Evolutionary conservation across 2,888 invertebrate species (phyloP).

Genomic region (Conchocele bisecta): DNA sequence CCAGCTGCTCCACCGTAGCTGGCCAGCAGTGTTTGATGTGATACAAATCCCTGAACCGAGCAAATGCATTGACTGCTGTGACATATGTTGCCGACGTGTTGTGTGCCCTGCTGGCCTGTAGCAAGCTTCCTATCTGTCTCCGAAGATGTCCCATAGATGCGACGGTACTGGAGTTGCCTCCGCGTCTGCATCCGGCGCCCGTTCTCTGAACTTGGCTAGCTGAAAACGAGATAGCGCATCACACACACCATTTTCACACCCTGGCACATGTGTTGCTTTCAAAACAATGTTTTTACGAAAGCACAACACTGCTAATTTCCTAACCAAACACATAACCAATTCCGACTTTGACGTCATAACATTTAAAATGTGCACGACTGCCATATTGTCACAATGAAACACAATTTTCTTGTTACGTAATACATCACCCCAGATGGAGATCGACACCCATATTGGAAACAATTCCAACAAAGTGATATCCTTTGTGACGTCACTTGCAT

Average conservation of each 20-base stretch:
- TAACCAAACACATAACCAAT: background rate
- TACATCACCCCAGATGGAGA: slow-evolving; percentile 12
- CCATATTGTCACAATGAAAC: slow-evolving; percentile 18
- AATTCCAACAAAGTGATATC: slow-evolving; percentile 14
- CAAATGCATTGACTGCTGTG: background rate
- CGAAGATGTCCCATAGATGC: slow-evolving; percentile 6
- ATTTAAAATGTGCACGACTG: slow-evolving; percentile 5
- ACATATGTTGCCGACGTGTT: background rate
- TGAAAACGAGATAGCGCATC: slow-evolving; percentile 19
- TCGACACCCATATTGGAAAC: slow-evolving; percentile 7
- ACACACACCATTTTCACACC: slow-evolving; percentile 5
- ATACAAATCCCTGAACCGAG: too few relatives aligned
- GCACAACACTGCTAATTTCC: slow-evolving; percentile 3
- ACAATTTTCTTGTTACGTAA: slow-evolving; percentile 15
- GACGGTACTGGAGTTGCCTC: background rate
- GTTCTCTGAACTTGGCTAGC: background rate
- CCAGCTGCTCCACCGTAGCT: too few relatives aligned
- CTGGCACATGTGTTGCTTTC: background rate
- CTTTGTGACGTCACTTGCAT: background rate
- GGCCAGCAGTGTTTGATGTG: too few relatives aligned
- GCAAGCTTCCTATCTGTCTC: background rate
- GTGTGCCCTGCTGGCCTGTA: background rate
- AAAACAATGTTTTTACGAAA: background rate
- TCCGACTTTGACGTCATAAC: background rate
- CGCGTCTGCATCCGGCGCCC: background rate